Percentiles rank a stretch among this genome's conserved stretches.
phyloP scores from a whole-genome alignment of 1,140 invertebrate species.

The Tribolium castaneum region DNA sequence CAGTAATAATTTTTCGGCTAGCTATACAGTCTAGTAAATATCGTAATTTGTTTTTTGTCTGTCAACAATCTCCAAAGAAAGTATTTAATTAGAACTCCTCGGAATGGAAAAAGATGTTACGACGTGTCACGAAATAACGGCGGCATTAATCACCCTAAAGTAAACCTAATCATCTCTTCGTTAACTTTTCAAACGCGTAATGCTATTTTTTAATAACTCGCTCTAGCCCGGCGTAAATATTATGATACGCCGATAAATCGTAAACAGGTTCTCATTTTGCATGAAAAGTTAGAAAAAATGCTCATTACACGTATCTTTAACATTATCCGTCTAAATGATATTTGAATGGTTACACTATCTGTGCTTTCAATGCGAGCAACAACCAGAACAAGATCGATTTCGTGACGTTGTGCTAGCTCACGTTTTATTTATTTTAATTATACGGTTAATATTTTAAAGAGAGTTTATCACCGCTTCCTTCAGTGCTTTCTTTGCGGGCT shows the following conservation, averaged over 20 bases:
- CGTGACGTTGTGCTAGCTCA: background rate
- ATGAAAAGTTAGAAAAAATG: conserved; percentile 9
- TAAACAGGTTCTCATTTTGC: conserved; percentile 38
- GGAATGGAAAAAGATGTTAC: background rate
- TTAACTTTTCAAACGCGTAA: background rate
- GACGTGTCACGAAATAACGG: background rate
- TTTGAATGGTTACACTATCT: background rate
- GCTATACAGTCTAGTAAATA: too few relatives aligned
- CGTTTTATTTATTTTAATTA: conserved; percentile 10
- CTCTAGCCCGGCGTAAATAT: conserved; percentile 9
- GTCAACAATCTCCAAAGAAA: too few relatives aligned
- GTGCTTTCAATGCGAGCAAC: conserved; percentile 27
- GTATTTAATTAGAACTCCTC: background rate
- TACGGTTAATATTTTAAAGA: conserved; percentile 12
- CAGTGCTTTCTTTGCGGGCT: conserved; percentile 5
- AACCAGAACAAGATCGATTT: conserved; percentile 3
- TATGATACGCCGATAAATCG: conserved; percentile 23
- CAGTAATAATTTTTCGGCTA: too few relatives aligned
- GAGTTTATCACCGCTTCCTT: conserved; percentile 12
- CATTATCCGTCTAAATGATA: conserved; percentile 8
- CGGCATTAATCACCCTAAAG: background rate
- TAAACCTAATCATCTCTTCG: conserved; percentile 3
- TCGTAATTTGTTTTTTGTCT: too few relatives aligned
- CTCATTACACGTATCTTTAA: conserved; percentile 32
- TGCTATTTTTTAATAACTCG: conserved; percentile 34